Conservation (phyloP, 2,797 vertebrate species). For the Gallinago nigripennis region DNA sequence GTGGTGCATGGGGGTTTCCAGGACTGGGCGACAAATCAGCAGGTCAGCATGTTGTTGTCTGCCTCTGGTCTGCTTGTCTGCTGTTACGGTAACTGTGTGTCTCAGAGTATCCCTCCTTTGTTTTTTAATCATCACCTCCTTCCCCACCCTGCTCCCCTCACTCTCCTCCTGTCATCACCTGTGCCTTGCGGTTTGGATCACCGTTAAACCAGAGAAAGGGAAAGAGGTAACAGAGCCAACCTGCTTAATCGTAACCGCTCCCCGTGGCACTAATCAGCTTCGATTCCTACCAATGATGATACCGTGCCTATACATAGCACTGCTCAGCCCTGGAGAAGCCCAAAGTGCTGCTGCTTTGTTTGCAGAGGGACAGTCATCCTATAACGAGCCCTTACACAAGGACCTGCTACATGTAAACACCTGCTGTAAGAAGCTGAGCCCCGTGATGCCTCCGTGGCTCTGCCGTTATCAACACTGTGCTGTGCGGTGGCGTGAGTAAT, state of each 20-base stretch:
- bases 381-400: not conserved
- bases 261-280: not conserved
- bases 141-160: constrained; percentile 15
- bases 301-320: not conserved
- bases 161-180: constrained; percentile 35
- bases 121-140: not conserved
- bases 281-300: not conserved
- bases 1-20: constrained; percentile 69
- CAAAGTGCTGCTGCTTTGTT: not conserved
- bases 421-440: not conserved
- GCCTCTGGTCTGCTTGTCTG: constrained; percentile 65
- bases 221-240: not conserved
- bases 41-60: constrained; percentile 74
- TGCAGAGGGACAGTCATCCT: not conserved
- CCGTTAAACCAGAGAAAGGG: not conserved
- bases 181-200: constrained; percentile 41
- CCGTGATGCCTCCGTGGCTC: not conserved
- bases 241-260: not conserved
- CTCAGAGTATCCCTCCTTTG: constrained; percentile 29
- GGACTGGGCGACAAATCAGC: constrained; percentile 56
- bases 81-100: constrained; percentile 58
- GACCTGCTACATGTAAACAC: not conserved
- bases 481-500: not conserved
- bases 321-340: not conserved
- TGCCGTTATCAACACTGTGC: not conserved